Percentiles rank a stretch among this genome's conserved stretches.
Evolutionary conservation across 2,113 vertebrate genomes (phyloP).

Genomic region (Tapirus terrestris): DNA sequence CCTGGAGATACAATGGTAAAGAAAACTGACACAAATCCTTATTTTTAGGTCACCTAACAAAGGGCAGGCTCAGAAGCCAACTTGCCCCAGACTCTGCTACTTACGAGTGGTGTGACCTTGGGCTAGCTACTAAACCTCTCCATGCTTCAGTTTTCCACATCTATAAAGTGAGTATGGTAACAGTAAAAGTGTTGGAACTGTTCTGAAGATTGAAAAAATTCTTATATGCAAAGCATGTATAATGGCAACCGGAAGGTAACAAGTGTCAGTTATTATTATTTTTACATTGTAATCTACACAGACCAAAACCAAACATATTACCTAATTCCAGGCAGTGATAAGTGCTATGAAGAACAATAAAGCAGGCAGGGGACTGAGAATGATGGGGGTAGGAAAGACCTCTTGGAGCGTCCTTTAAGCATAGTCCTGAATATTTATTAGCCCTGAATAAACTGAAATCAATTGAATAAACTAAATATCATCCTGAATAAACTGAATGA

Average conservation of each 20-base stretch:
- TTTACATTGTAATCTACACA: neutral
- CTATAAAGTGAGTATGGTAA: neutral
- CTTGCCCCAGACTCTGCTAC: neutral
- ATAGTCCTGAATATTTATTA: neutral
- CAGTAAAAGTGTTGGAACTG: neutral
- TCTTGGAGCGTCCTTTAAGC: neutral
- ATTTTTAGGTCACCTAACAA: neutral
- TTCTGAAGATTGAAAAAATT: neutral
- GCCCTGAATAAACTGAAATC: neutral
- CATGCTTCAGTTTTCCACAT: neutral
- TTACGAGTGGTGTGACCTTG: neutral
- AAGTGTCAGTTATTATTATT: conserved; percentile 21
- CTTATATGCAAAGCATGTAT: neutral
- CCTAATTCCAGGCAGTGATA: neutral
- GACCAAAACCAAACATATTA: neutral
- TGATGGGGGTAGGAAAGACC: neutral
- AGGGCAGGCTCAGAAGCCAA: neutral
- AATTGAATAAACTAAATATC: neutral
- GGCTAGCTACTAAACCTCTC: neutral
- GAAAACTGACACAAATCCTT: neutral
- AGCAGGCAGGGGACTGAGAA: neutral
- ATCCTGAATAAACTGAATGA: neutral
- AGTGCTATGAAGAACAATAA: neutral
- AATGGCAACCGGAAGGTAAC: neutral
- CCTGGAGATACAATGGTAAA: neutral